Base-by-base conservation (phyloP, 2,797 vertebrate genomes). In the Ctenopoma kingsleyae region DNA sequence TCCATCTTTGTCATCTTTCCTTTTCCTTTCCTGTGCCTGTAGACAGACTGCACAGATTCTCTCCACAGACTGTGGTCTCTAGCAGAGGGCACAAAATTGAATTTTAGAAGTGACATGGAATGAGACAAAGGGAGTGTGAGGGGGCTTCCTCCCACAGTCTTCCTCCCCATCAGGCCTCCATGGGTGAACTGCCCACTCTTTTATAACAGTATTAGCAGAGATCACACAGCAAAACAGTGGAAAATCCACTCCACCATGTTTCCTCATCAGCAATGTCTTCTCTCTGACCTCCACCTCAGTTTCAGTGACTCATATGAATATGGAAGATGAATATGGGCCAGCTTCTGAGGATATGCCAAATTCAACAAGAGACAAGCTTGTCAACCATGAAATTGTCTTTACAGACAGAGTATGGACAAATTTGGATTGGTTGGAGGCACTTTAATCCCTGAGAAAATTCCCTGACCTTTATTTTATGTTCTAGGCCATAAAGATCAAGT, bases 321-420 rank as follows among this genome's bases (percentile, higher is more conserved):
- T 86, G 83, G 84, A 92, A 84, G 88, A 90, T 89, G 79, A 89
- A 93, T 90, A 89, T 47, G 71, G 78, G 84, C 86, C 83, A 79
- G 72, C 84, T 71, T 87, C 78, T 89, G 87, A 92, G 83, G 82
- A 81, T 71, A 55, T 40, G 89, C 91, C 92, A 93, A 91, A 87
- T 83, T 82, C 91, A 92, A 93, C 89, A 91, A 83, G 71, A 89
- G 86, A 78, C 73, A 36, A 52, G 72, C 77, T 69, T 76, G 81
- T 91, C 85, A 81, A 89, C 81, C 89, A 83, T 92, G 88, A 92
- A 92, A 93, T 93, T 68, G 58, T 84, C 89, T 92, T 91, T 85
- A 66, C 89, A 93, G 85, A 84, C 46, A 67, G 79, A 89, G 83
- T 61, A 63, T 59, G 76, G 88, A 91, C 78, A 82, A 85, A 87